Evolutionary conservation across 2,888 invertebrate genomes (phyloP).

Genomic region (Scaeva pyrastri): DNA sequence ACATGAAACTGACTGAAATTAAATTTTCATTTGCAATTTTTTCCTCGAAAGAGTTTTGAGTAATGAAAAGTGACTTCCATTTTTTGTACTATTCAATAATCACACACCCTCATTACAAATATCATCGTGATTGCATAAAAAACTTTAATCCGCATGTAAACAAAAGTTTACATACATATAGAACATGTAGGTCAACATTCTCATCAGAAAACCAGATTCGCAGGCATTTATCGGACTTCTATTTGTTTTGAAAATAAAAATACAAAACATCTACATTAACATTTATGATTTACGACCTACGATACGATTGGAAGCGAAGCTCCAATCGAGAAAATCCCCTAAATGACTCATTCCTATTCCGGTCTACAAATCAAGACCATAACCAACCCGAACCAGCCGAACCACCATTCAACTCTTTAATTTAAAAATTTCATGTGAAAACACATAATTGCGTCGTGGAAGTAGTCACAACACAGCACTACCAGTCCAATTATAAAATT

Average conservation of each 20-base stretch:
- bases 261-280: neutral
- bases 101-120: too few species aligned
- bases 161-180: slow-evolving; percentile 13
- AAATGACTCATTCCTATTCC: slow-evolving; percentile 63
- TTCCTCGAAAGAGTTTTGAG: neutral
- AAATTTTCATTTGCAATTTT: too few species aligned
- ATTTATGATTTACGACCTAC: neutral
- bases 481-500: neutral
- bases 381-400: neutral
- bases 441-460: slow-evolving; percentile 57
- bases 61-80: neutral
- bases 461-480: neutral
- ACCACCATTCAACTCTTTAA: slow-evolving; percentile 20
- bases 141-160: slow-evolving; percentile 44
- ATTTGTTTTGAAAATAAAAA: slow-evolving; percentile 41
- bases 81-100: too few species aligned
- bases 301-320: neutral
- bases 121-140: neutral
- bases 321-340: slow-evolving; percentile 36
- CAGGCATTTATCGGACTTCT: slow-evolving; percentile 45
- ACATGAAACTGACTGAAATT: too few species aligned
- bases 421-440: slow-evolving; percentile 43
- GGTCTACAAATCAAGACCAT: slow-evolving; percentile 8
- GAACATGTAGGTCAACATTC: slow-evolving; percentile 16
- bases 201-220: slow-evolving; percentile 23